Evolutionary conservation across 1,140 invertebrate species (phyloP).

Genomic region (Tetramorium parvispinum): DNA sequence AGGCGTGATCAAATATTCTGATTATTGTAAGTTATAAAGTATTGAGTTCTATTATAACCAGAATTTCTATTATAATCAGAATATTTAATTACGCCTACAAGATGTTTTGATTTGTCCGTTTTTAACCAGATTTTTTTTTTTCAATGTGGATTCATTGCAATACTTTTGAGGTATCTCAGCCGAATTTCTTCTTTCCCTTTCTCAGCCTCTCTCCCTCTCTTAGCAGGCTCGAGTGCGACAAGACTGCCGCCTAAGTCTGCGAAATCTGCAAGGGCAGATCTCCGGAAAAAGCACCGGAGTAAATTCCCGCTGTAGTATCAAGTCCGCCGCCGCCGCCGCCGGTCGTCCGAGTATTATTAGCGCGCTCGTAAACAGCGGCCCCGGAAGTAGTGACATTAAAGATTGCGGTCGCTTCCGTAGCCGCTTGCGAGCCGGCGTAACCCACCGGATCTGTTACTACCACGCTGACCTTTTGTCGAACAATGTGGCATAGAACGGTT

Average conservation of each 20-base stretch:
- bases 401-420: constrained; percentile 68
- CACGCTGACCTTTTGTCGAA: constrained; percentile 47
- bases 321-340: constrained; percentile 17
- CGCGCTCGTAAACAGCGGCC: constrained; percentile 45
- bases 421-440: constrained; percentile 11
- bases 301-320: constrained; percentile 22
- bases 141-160: background rate
- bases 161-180: background rate
- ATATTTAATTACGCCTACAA: too few relatives aligned
- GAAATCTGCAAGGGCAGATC: background rate
- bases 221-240: background rate
- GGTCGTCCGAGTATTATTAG: constrained; percentile 48
- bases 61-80: too few relatives aligned
- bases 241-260: background rate
- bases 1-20: too few relatives aligned
- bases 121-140: too few relatives aligned
- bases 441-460: constrained; percentile 1
- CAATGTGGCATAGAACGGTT: constrained; percentile 18
- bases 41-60: too few relatives aligned
- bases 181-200: background rate
- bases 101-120: too few relatives aligned
- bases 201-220: background rate
- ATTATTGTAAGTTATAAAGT: too few relatives aligned
- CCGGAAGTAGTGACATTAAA: constrained; percentile 71
- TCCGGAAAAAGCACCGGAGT: background rate